Conservation (phyloP, 2,888 invertebrate genomes). For the Cephus pulcher region DNA sequence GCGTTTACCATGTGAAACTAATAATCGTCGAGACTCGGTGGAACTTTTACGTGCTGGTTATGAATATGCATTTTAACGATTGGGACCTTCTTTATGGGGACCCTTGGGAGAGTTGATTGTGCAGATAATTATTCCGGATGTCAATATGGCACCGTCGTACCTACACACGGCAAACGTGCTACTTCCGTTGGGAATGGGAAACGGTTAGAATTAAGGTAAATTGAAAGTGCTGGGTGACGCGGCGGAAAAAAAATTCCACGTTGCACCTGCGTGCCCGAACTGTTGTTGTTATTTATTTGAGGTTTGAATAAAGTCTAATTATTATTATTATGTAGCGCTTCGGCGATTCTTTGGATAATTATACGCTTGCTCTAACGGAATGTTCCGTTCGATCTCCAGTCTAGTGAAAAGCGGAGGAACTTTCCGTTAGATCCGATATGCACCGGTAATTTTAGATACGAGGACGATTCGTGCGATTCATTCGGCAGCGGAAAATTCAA, state of each 20-base stretch:
- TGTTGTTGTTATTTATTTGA: not conserved
- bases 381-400: too few relatives aligned
- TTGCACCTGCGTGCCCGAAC: not conserved
- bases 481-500: not conserved
- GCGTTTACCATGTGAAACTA: not conserved
- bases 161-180: not conserved
- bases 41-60: not conserved
- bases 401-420: too few relatives aligned
- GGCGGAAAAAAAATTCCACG: not conserved
- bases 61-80: not conserved
- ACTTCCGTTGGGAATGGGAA: not conserved
- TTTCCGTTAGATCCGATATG: too few relatives aligned
- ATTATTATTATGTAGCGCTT: too few relatives aligned
- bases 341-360: too few relatives aligned
- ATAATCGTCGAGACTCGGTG: not conserved
- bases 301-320: too few relatives aligned
- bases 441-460: not conserved
- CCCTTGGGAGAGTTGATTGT: not conserved
- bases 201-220: not conserved
- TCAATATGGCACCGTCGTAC: not conserved
- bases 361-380: too few relatives aligned
- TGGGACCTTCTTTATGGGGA: not conserved
- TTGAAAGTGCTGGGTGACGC: not conserved
- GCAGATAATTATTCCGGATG: not conserved
- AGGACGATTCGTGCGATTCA: not conserved